Base-by-base conservation (phyloP, 2,113 vertebrate species). In the Myotis brandtii region DNA sequence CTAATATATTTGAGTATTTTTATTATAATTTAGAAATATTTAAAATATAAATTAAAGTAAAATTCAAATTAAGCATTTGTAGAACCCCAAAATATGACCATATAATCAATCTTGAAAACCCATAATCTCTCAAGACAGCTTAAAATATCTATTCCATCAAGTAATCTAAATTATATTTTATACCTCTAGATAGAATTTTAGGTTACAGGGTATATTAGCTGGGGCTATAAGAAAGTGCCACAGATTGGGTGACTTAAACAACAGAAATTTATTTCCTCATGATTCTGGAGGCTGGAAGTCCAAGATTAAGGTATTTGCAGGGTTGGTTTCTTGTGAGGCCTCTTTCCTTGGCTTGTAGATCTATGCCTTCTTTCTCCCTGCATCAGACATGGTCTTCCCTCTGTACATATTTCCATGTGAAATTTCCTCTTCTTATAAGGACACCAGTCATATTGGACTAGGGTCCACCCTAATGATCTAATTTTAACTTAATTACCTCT, bases 11-110 rank as follows among this genome's bases (percentile, higher is more conserved):
- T 70, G 54, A 66, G 37, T 64, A 82, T n/a, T 86, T 94, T 92
- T 43, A 56, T 17, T 79, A 7, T n/a, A 67, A 37, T 79, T 81
- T 75, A 20, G 32, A 91, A 81, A 86, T 52, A 75, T 72, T 77
- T 46, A 89, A 82, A 87, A 48, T 76, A 32, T 56, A 80, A 48
- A 67, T 92, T 67, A 92, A 72, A 89, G 11, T 59, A 69, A 87
- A 92, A 87, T 66, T 94, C 64, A 88, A 91, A 54, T 72, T 9
- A 69, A n/a, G 13, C 48, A 66, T 86, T 73, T 76, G 18, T 16
- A 95, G 87, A 86, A 34, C 46, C 20, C 1, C 20, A 32, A 62
- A 67, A 13, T 54, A 40, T 30, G 30, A n/a, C 34, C 21, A 16
- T 32, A 9, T 43, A 84, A 30, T 2, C 48, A 80, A 37, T 21